Percentiles rank a stretch among this genome's conserved stretches.
These are phyloP conservation scores for Dolomedes plantarius DNA, from an alignment of 2,888 invertebrate genomes.

Conservation along the genomic window DNA sequence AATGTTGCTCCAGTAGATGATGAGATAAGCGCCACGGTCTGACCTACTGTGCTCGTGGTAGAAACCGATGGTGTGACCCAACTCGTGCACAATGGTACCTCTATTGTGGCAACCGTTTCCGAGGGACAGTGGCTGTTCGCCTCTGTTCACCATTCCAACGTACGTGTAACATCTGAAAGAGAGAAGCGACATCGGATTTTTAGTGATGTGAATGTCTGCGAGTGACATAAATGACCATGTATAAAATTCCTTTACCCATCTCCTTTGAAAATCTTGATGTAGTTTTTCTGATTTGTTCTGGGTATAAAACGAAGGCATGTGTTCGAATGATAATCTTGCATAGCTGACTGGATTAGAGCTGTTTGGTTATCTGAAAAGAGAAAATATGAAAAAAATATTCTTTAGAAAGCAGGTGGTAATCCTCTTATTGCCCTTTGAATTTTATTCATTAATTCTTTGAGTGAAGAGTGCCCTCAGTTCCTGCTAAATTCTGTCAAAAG, in stretches of 20 bases:
- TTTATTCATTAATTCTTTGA: too few species aligned
- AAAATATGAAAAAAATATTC: neutral
- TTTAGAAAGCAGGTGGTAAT: too few species aligned
- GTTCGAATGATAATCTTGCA: neutral
- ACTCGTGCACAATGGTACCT: constrained; percentile 43
- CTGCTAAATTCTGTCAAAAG: too few species aligned
- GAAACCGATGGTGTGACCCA: constrained; percentile 55
- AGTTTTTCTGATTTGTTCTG: constrained; percentile 1
- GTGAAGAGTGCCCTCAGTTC: too few species aligned
- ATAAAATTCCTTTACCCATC: too few species aligned
- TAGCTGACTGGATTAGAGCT: neutral
- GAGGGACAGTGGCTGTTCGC: constrained; percentile 1
- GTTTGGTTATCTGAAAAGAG: neutral
- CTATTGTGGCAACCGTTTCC: constrained; percentile 13
- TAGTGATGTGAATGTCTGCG: too few species aligned
- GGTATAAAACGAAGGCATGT: neutral
- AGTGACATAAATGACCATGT: too few species aligned
- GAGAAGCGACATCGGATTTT: too few species aligned
- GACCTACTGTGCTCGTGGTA: constrained; percentile 54
- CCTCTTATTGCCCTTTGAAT: too few species aligned
- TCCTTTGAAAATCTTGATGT: constrained; percentile 1
- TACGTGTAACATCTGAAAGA: constrained; percentile 46
- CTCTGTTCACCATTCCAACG: constrained; percentile 27
- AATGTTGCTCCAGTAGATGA: constrained; percentile 33
- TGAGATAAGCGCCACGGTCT: constrained; percentile 39